Evolutionary conservation across 2,797 vertebrate species (phyloP), one percentile per base, ranked within the genome.

Genomic region (Myripristis murdjan): DNA sequence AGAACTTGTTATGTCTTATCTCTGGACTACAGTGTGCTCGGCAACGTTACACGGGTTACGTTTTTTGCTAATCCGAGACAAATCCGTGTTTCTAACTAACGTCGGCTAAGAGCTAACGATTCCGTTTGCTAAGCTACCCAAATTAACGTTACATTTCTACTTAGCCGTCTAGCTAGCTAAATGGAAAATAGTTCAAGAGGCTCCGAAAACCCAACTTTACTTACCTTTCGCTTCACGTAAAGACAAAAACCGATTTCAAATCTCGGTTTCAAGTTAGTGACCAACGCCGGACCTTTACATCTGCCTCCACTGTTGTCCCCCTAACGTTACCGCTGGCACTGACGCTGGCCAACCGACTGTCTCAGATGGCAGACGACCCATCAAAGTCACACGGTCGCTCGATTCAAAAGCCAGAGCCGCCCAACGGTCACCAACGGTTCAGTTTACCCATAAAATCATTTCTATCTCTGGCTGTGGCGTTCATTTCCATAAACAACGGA

Each of bases 81-180:
- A 90, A 89, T 81, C 88, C 66, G 74, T n/a, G n/a, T 78, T 87
- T 88, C 77, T 85, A 86, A 79, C 56, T 67, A 74, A 83, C 76
- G 71, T 63, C 81, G 39, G 89, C 83, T 91, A 84, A 60, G 63
- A 55, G 79, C 85, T 79, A 86, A 83, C 71, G 41, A 15, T 70
- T 57, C 47, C 57, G 46, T 70, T 64, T 60, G 61, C 70, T 77
- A 26, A 33, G 65, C 73, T 68, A 48, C 68, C 31, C 9, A 52
- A 65, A 60, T 77, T 73, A 28, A 48, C 37, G 6, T 11, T 8
- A 48, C 11, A 52, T n/a, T 54, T 49, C 11, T 28, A 4, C 11
- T 44, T 11, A 46, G 39, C 37, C 22, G 28, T 3, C 5, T n/a
- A 24, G 28, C 20, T 0, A 15, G 8, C 33, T 16, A 47, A 7